These are phyloP conservation scores for Coelinius sp. DNA, from an alignment of 2,888 invertebrate genomes.

Conservation along the genomic window DNA sequence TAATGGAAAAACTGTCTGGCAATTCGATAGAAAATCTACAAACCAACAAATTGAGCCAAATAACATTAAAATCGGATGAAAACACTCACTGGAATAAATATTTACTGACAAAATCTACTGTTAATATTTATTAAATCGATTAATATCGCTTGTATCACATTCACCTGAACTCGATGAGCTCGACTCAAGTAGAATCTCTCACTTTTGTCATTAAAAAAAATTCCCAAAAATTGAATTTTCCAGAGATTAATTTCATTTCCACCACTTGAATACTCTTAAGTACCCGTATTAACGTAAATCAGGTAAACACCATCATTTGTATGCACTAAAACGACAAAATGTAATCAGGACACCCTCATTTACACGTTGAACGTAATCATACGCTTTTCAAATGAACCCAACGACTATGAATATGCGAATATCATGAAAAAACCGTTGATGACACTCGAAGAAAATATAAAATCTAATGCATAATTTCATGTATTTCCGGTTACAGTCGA, in stretches of 20 bases:
- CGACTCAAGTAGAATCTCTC: too few relatives aligned
- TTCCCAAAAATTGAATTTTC: too few relatives aligned
- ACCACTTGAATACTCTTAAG: not conserved
- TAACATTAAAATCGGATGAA: too few relatives aligned
- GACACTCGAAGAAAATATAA: not conserved
- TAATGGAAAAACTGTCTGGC: too few relatives aligned
- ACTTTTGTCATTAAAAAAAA: too few relatives aligned
- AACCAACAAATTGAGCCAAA: too few relatives aligned
- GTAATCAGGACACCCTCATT: not conserved
- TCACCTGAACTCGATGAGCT: too few relatives aligned
- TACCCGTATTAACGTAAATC: not conserved
- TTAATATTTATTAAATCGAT: too few relatives aligned
- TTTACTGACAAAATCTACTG: too few relatives aligned
- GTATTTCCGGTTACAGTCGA: constrained; percentile 6
- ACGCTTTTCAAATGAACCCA: not conserved
- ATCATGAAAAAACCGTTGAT: not conserved
- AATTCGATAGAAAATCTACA: too few relatives aligned
- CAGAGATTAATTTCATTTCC: not conserved
- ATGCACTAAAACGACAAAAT: not conserved
- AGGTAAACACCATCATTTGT: not conserved
- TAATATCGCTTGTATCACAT: too few relatives aligned
- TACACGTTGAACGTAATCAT: not conserved
- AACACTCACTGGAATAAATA: too few relatives aligned
- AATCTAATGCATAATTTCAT: not conserved
- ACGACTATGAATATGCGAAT: not conserved